Conservation (phyloP, 2,113 vertebrate genomes). For the Neomonachus schauinslandi region DNA sequence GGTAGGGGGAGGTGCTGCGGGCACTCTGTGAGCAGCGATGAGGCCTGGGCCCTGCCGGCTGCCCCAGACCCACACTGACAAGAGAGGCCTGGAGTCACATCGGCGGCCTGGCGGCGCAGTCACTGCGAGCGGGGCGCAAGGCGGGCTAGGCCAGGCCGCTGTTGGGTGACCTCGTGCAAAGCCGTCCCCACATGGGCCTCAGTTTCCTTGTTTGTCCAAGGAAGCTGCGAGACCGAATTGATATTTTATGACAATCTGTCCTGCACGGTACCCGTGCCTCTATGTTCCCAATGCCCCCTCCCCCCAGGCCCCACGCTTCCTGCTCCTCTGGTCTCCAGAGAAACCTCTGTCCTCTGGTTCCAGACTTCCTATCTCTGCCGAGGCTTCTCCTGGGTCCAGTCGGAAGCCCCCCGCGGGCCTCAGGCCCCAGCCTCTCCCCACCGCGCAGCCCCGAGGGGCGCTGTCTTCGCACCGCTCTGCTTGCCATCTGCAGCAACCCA, state of each 20-base stretch:
- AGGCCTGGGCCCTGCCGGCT: neutral
- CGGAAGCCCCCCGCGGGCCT: neutral
- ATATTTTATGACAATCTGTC: neutral
- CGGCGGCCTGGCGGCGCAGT: accelerated
- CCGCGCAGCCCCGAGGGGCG: neutral
- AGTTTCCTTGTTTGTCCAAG: neutral
- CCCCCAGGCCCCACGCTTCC: slow-evolving; percentile 52
- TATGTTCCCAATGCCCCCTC: neutral
- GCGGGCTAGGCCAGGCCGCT: neutral
- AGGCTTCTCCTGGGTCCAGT: slow-evolving; percentile 7
- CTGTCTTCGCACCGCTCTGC: neutral
- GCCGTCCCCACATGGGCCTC: accelerated
- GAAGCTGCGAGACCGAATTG: neutral
- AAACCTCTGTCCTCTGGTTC: slow-evolving; percentile 66
- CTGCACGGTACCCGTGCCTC: neutral
- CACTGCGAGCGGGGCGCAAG: accelerated
- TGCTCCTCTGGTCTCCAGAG: slow-evolving; percentile 70
- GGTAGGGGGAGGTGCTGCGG: neutral
- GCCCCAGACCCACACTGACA: neutral
- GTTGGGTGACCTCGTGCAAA: neutral
- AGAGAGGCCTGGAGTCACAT: neutral
- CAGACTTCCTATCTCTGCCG: slow-evolving; percentile 51
- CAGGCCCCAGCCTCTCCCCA: neutral
- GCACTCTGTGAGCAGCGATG: neutral
- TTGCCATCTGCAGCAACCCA: neutral